Evolutionary conservation across 2,797 vertebrate genomes (phyloP).

Genomic region (Thamnophis elegans): DNA sequence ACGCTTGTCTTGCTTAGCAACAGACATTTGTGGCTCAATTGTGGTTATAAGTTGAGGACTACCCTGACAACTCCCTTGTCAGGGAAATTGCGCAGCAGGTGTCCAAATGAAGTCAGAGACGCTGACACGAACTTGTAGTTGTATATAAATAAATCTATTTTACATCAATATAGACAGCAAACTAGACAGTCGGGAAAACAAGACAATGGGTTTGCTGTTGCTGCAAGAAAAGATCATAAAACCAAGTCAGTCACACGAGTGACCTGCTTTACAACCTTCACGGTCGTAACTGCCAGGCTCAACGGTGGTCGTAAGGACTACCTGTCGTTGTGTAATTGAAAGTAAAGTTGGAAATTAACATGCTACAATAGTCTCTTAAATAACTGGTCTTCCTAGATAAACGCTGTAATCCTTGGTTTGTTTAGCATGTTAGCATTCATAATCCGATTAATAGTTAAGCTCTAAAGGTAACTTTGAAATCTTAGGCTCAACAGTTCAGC

Average conservation of each 20-base stretch:
- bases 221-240: background rate
- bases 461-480: background rate
- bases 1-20: no score
- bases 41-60: no score
- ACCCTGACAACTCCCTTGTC: background rate
- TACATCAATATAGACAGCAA: no score
- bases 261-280: background rate
- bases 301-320: background rate
- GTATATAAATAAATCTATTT: no score
- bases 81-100: no score
- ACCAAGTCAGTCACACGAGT: background rate
- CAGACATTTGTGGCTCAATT: no score
- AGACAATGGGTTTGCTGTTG: background rate
- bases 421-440: background rate
- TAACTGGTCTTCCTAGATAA: background rate
- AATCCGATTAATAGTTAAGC: background rate
- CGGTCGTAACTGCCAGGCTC: background rate
- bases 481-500: background rate
- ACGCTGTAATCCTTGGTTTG: background rate
- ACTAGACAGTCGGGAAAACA: no score
- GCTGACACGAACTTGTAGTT: no score
- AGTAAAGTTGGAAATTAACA: background rate
- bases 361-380: background rate
- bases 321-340: background rate
- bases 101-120: no score